phyloP scores from a whole-genome alignment of 2,113 vertebrate genomes.

The Holacanthus passer region DNA sequence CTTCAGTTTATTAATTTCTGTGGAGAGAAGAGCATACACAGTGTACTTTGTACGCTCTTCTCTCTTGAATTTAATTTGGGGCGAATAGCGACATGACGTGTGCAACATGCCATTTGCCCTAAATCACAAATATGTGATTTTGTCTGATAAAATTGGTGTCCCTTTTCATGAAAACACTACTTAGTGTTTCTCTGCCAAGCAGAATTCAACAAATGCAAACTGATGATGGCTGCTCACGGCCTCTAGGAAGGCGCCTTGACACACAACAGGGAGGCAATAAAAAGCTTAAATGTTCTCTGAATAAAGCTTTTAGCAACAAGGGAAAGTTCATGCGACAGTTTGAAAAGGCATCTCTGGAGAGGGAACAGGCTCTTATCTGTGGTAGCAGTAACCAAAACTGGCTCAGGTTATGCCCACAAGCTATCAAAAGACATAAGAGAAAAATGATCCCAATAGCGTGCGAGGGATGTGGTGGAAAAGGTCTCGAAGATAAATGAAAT shows the following conservation, averaged over 20 bases:
- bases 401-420: not conserved
- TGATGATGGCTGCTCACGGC: not conserved
- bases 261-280: not conserved
- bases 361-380: conserved; percentile 17
- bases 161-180: not conserved
- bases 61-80: too few relatives aligned
- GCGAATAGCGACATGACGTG: too few relatives aligned
- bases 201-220: conserved; percentile 19
- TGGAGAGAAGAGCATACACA: not conserved
- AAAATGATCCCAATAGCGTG: not conserved
- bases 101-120: too few relatives aligned
- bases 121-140: not conserved
- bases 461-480: not conserved
- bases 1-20: conserved; percentile 22
- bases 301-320: conserved; percentile 15
- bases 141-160: not conserved
- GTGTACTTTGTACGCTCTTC: too few relatives aligned
- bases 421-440: conserved; percentile 18
- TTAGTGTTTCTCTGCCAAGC: not conserved
- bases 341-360: not conserved
- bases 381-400: conserved; percentile 20
- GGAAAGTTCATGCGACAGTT: not conserved
- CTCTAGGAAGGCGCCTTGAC: not conserved
- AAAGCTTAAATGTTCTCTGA: conserved; percentile 3
- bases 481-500: not conserved